Conservation (phyloP, 2,113 vertebrate species). For the Hemicordylus capensis region DNA sequence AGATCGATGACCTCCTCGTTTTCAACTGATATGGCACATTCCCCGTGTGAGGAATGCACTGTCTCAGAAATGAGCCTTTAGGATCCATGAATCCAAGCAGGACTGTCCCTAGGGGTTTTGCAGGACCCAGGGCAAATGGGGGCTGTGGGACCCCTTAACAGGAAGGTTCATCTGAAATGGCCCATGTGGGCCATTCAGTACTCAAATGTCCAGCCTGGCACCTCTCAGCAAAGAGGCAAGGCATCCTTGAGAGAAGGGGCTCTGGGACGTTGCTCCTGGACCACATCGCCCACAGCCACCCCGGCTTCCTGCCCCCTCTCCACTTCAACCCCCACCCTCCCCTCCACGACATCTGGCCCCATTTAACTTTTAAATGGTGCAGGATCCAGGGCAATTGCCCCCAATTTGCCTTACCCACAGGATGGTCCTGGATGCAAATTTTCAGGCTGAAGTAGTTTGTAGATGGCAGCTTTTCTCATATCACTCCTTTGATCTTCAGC, state of each 20-base stretch:
- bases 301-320: slow-evolving; percentile 89
- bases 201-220: too few species aligned
- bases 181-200: too few species aligned
- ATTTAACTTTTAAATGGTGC: too few species aligned
- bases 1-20: not conserved
- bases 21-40: not conserved
- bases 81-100: not conserved
- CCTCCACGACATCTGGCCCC: slow-evolving; percentile 86
- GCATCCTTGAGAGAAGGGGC: slow-evolving; percentile 87
- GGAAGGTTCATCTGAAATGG: too few species aligned
- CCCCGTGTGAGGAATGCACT: too few species aligned
- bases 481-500: not conserved
- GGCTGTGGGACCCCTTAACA: too few species aligned
- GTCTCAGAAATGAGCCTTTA: not conserved
- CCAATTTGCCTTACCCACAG: too few species aligned
- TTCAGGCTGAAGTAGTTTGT: not conserved
- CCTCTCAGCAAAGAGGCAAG: too few species aligned
- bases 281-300: slow-evolving; percentile 85
- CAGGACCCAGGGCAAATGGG: too few species aligned
- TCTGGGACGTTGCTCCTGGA: slow-evolving; percentile 89
- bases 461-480: not conserved
- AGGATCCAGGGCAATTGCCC: too few species aligned
- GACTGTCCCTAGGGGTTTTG: too few species aligned
- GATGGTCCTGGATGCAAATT: too few species aligned
- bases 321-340: slow-evolving; percentile 89